Base-by-base conservation (phyloP, 2,797 vertebrate genomes). In the Odontamblyopus lacepedii region DNA sequence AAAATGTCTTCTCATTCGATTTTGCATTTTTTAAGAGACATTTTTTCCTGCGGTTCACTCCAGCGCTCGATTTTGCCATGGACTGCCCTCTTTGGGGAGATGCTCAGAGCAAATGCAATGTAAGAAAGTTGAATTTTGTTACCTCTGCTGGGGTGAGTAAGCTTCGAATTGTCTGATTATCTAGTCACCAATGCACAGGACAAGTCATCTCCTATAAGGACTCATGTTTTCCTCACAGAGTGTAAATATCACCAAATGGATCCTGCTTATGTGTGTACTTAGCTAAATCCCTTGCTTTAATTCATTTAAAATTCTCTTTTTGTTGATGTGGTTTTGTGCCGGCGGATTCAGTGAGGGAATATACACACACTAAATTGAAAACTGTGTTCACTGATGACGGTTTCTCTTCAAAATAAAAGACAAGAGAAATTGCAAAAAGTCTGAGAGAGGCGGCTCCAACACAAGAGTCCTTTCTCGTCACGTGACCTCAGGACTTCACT, bases 161-260 rank as follows among this genome's bases (percentile, higher is more conserved):
- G 79, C 86, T 80, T 86, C 72, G 51, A 55, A 38, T 8, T 61
- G 1, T 82, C 86, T 80, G 78, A 83, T 83, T 92, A 91, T 80
- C 90, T 91, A 93, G 89, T 85, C 80, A 79, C 77, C 72, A 77
- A 87, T 76, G 69, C 77, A 71, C 78, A 71, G 77, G 70, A 93
- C 95, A 93, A 85, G 87, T 85, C 73, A 66, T 73, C 79, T 85
- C 80, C 72, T 79, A 83, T 81, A 83, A 86, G 89, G 84, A 86
- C 78, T 85, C 71, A 71, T 81, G 86, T 88, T 85, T 85, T 87
- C 88, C 79, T 91, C 91, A 91, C 90, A 85, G 90, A 93, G 89
- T 94, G 93, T 94, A 94, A 90, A 94, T 93, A 93, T 90, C 91
- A 93, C 91, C 82, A 90, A 90, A 90, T 88, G 82, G 85, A 92